Evolutionary conservation across 2,113 vertebrate species (phyloP).

Genomic region (Mirounga angustirostris): DNA sequence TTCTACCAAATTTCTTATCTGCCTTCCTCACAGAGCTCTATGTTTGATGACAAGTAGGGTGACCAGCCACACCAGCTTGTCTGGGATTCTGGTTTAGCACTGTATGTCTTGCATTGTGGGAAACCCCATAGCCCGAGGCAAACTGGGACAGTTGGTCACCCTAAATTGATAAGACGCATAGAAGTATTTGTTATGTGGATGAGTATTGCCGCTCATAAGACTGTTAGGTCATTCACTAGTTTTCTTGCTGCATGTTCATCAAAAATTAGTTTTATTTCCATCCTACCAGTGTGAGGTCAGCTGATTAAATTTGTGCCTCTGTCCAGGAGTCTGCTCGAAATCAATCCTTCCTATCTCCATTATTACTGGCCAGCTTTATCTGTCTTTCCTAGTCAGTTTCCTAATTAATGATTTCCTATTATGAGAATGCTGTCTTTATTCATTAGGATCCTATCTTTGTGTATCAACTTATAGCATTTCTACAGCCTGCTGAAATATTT

Average conservation of each 20-base stretch:
- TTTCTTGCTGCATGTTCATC: not conserved
- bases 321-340: not conserved
- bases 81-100: not conserved
- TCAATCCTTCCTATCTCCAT: not conserved
- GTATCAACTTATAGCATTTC: not conserved
- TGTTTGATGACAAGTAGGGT: not conserved
- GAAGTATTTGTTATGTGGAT: not conserved
- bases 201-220: not conserved
- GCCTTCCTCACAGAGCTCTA: not conserved
- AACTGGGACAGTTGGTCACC: not conserved
- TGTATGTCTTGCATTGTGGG: not conserved
- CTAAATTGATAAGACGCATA: not conserved
- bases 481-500: not conserved
- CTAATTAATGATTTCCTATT: not conserved
- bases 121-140: not conserved
- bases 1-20: not conserved
- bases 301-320: not conserved
- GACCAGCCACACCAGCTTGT: not conserved
- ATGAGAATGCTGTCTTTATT: not conserved
- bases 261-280: not conserved
- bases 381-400: not conserved
- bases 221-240: not conserved
- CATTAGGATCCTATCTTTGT: not conserved
- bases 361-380: not conserved
- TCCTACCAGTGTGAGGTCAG: not conserved